Base-by-base conservation (phyloP, 2,888 invertebrate species). In the Hydrotaea cyrtoneurina region DNA sequence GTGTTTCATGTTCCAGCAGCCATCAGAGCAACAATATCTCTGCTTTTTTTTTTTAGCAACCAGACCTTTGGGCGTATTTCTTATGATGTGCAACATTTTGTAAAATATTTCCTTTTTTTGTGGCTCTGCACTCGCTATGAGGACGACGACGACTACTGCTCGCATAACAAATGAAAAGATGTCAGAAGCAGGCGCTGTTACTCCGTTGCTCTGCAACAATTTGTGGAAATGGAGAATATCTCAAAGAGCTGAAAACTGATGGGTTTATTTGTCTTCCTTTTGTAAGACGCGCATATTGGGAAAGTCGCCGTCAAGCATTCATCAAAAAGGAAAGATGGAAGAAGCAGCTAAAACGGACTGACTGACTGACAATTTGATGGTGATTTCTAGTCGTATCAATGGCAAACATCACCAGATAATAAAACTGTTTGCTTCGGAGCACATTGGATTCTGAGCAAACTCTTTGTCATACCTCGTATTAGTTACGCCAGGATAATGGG, bases 1-100 rank as follows among this genome's bases (percentile, higher is more conserved):
- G 59, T 26, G 59, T 23, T 11, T 59, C 59, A 50, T n/a, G 50
- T 50, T 59, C 59, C 26, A 57, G 57, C 57, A 19, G 57, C 23
- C 57, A 57, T 57, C 57, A 59, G 59, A 59, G 26, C 59, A 50
- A 50, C 50, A 50, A 50, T 50, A 50, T 59, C 23, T 59, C 8
- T 59, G 26, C 2, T 15, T 31, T 31, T 31, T 31, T 31, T 31
- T 4, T 31, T 31, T 31, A 2, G 21, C 55, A 5, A 2, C 36
- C 73, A 43, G 73, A 23, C 79, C 79, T 79, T 39, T 73, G 73
- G 73, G 74, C 79, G 17, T 55, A 57, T 57, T 74, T 79, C 31
- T 79, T 66, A 74, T 79, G 73, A 79, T 79, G 79, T 79, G 73
- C 73, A 79, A 79, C 74, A 79, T 79, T 79, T 79, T 73, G 55